Base-by-base conservation (phyloP, 1,140 invertebrate genomes). In the Nasonia longicornis region DNA sequence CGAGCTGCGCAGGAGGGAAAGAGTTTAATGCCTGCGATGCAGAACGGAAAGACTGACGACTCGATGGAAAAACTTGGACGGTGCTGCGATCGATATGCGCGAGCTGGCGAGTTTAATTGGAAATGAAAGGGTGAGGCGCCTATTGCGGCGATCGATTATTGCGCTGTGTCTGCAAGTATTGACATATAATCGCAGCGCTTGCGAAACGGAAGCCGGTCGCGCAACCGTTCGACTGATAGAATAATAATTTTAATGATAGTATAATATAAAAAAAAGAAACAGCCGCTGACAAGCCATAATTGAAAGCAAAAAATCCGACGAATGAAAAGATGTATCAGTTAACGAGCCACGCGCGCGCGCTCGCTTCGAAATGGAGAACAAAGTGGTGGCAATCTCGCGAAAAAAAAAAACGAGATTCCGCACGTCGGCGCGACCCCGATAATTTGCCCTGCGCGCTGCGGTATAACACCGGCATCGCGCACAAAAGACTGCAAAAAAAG, bases 291-390 rank as follows among this genome's bases (percentile, higher is more conserved):
- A 35, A 35, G 31, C 31, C 3, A 3, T 35, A 35, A 35, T 35
- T 35, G 31, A 35, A 35, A 35, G 31, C 3, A 35, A 35, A 35
- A 35, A 35, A 35, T 35, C 3, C 6, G 38, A 10, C 38, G 22
- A 71, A 71, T 35, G 35, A 42, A 71, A 71, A 71, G 35, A 71
- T 42, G 70, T n/a, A 71, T 71, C 70, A 11, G 70, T 71, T 71
- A 42, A 71, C 70, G 70, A 71, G 70, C 70, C 26, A 26, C 3
- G 31, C 26, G 26, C 26, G 26, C 0, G 26, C 2, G 10, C 38
- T 16, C 38, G 20, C 64, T 10, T 67, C 64, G 64, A 6, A 29
- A 29, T 29, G 22, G 14, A 11, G 64, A 67, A 67, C 64, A 67
- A 67, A 67, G 26, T 26, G 63, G n/a, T 26, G 63, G 63, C 63